These are phyloP conservation scores for Xenotilapia flavipinnis DNA, from an alignment of 2,113 vertebrate species.

Conservation along the genomic window DNA sequence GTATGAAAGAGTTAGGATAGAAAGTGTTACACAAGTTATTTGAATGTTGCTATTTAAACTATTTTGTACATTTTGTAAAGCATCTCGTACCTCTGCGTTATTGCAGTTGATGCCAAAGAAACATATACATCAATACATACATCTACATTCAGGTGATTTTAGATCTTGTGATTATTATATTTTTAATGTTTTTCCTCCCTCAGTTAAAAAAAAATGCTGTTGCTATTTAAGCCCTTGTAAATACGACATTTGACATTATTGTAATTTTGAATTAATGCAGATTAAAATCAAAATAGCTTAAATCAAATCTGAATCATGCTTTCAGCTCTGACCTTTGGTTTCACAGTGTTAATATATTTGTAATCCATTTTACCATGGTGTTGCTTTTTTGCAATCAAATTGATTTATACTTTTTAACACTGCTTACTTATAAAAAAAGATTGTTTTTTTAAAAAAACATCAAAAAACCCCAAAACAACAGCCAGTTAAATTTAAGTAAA, in stretches of 20 bases:
- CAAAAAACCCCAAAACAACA: background rate
- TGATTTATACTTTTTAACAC: background rate
- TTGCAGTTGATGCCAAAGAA: background rate
- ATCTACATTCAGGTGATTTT: background rate
- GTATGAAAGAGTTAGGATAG: background rate
- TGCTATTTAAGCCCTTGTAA: background rate
- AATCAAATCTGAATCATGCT: background rate
- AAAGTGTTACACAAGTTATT: background rate
- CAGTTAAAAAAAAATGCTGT: background rate
- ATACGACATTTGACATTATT: background rate
- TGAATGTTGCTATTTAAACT: background rate
- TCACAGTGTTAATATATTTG: background rate
- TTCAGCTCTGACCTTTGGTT: background rate
- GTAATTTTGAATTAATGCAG: background rate
- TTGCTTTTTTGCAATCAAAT: background rate
- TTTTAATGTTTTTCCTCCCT: background rate
- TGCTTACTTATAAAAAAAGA: background rate
- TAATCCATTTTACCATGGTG: background rate
- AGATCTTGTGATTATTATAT: background rate
- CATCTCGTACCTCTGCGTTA: background rate
- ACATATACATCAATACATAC: background rate
- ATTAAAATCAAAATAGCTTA: background rate
- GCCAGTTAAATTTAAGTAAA: background rate
- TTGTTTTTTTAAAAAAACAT: background rate
- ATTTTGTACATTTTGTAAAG: background rate